Percentiles rank a stretch among this genome's conserved stretches.
phyloP scores from a whole-genome alignment of 92 coral and sea anemone genomes.

The Palythoa grandiflora region DNA sequence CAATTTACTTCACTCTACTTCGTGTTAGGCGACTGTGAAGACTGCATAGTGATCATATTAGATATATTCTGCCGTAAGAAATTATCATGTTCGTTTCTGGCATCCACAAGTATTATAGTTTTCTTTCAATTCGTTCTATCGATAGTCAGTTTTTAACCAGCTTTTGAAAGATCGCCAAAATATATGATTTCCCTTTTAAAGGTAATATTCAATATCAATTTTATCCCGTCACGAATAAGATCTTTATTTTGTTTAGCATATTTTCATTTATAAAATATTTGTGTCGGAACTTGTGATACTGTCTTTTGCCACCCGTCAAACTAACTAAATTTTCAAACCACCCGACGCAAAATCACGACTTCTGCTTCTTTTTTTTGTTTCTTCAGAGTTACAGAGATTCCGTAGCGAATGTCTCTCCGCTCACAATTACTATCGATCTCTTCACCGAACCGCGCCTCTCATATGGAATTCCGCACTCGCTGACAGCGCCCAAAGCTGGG shows the following conservation, averaged over 20 bases:
- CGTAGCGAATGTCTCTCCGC: conserved; percentile 94
- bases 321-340: not conserved
- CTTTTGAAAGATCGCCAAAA: conserved; percentile 5
- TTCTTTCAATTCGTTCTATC: not conserved
- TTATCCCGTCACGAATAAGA: not conserved
- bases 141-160: not conserved
- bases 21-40: conserved; percentile 26
- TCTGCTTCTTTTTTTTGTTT: not conserved
- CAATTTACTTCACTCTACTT: conserved; percentile 1
- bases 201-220: not conserved
- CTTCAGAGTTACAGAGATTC: conserved; percentile 90
- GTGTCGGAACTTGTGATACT: conserved; percentile 20
- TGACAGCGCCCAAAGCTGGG: conserved; percentile 98
- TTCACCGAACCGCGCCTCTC: conserved; percentile 94
- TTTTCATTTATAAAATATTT: conserved; percentile 31
- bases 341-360: not conserved
- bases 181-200: conserved; percentile 28
- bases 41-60: conserved; percentile 17
- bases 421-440: conserved; percentile 92
- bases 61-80: conserved; percentile 17
- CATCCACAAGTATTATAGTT: not conserved
- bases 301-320: conserved; percentile 36
- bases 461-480: conserved; percentile 85
- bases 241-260: conserved; percentile 17
- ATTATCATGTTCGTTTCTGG: not conserved